Base-by-base conservation (phyloP, 2,888 invertebrate genomes). In the Mellilla xanthometata region DNA sequence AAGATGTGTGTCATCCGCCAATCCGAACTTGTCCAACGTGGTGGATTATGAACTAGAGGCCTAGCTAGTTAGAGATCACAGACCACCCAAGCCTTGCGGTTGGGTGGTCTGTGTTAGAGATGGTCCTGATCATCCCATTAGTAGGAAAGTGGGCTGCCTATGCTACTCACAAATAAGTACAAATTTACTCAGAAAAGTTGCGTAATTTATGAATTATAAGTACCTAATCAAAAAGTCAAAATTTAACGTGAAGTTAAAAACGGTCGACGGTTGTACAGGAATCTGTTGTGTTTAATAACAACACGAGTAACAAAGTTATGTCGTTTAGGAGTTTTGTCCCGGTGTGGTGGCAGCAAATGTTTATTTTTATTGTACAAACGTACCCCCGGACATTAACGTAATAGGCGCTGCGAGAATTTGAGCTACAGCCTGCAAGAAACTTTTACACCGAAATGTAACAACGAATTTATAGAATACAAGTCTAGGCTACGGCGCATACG, bases 331-430 rank as follows among this genome's bases (percentile, higher is more conserved):
- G 70, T 79, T 78, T 68, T 58, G 68, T 70, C 70, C 68, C 73
- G 56, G 58, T 60, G 59, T 39, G 67, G 58, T 69, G 66, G 68
- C 62, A 68, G 68, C 65, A 75, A 76, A 72, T 80, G 76, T 83
- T 86, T 81, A 78, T 82, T 80, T 86, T 84, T 82, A 83, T 79
- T 80, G 81, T 72, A 63, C 63, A 73, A 78, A 79, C 76, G 72
- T 70, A 73, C 79, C 82, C 76, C 67, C 62, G 69, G 62, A 78
- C 78, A 77, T 85, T 82, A 81, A 69, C 65, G 70, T 81, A 83
- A 86, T 80, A 71, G 77, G 70, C 61, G 68, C 70, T 76, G 60
- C 65, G 79, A 79, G 81, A 75, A 69, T 71, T 77, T 75, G 70
- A 76, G 74, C 58, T 65, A 69, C 67, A 56, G 54, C 58, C 58